phyloP scores from a whole-genome alignment of 2,113 vertebrate genomes.

The cattle (Bos taurus) region ARS-UCD2.0 NC_037333.1:59835501-59836000 shows the following conservation, averaged over 20 bases:
- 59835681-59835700: neutral
- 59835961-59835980: neutral
- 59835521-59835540: constrained; percentile 91
- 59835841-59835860: neutral
- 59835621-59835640: neutral
- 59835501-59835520: constrained; percentile 96
- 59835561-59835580: constrained; percentile 94
- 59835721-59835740: neutral
- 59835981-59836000: neutral
- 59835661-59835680: neutral
- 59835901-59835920: neutral
- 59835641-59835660: neutral
- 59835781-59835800: neutral
- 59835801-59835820: neutral
- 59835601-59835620: constrained; percentile 80
- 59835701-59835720: neutral
- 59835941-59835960: neutral
- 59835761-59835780: neutral
- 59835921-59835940: neutral
- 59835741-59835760: neutral
- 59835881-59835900: neutral
- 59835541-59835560: constrained; percentile 95
- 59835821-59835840: neutral
- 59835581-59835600: constrained; percentile 93
- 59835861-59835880: neutral